phyloP scores from a whole-genome alignment of 30 jellyfish, hydroid and myxozoan species.

The Cassiopea xamachana region DNA sequence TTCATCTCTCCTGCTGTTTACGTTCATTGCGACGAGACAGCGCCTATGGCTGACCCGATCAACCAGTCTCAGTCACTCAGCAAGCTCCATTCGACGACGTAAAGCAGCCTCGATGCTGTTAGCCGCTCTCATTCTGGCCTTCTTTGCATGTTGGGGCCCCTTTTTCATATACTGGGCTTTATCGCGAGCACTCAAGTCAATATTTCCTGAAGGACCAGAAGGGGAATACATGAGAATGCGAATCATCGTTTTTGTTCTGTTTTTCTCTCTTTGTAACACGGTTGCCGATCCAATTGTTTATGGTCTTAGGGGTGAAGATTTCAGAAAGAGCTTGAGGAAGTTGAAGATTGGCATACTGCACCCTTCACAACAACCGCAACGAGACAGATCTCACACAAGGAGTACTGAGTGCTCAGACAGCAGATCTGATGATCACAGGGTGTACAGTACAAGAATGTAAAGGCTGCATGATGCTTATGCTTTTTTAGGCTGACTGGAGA shows the following conservation, averaged over 20 bases:
- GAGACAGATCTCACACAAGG: too few species aligned
- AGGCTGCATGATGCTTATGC: too few species aligned
- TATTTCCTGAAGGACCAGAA: constrained; percentile 7
- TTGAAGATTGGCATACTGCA: not conserved
- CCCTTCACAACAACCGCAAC: too few species aligned
- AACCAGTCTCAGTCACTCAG: not conserved
- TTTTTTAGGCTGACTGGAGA: too few species aligned
- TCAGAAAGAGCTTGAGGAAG: not conserved
- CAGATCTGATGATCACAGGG: too few species aligned
- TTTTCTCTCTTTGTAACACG: constrained; percentile 23
- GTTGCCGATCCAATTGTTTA: constrained; percentile 38
- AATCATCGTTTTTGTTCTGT: not conserved
- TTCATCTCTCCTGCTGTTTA: not conserved
- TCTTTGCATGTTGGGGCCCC: constrained; percentile 30
- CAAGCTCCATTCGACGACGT: not conserved
- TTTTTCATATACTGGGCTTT: constrained; percentile 35
- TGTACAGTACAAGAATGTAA: too few species aligned
- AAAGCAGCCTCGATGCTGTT: not conserved
- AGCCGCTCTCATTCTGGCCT: constrained; percentile 23
- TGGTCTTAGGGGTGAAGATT: constrained; percentile 37
- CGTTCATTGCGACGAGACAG: constrained; percentile 32
- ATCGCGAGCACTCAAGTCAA: not conserved
- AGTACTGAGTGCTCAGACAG: too few species aligned
- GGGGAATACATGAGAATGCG: constrained; percentile 30
- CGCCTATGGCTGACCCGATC: constrained; percentile 24